Percentiles rank a stretch among this genome's conserved stretches.
Conservation (phyloP, 2,888 invertebrate species). For the Pantelozetes paolii region DNA sequence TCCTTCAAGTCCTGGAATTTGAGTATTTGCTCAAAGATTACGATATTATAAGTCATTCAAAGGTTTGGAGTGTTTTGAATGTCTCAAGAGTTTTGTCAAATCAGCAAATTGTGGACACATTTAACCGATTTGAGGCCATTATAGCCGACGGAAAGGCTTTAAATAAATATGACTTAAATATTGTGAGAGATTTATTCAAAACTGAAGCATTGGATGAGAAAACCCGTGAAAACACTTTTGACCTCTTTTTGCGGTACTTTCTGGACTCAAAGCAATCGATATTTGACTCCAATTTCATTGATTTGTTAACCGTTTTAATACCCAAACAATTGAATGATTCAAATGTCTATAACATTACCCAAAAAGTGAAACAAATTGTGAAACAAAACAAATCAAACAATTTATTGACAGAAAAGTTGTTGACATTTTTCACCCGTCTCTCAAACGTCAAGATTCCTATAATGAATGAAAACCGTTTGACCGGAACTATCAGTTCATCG, state of each 20-base stretch:
- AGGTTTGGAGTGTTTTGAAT: background rate
- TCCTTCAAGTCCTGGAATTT: background rate
- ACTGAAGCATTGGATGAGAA: background rate
- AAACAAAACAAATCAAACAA: background rate
- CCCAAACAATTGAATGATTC: background rate
- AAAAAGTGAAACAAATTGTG: background rate
- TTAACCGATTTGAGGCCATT: background rate
- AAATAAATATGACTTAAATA: background rate
- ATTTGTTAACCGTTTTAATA: constrained; percentile 7
- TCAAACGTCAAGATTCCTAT: background rate
- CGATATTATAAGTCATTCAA: background rate
- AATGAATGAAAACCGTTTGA: background rate
- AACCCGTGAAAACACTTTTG: background rate
- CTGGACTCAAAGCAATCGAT: background rate
- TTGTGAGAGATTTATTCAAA: background rate
- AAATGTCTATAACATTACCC: background rate
- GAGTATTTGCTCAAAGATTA: constrained; percentile 17
- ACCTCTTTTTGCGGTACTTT: background rate
- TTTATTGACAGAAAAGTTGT: background rate
- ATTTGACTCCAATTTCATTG: constrained; percentile 13
- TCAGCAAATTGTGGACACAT: background rate
- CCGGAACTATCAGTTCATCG: background rate
- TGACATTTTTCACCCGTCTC: background rate
- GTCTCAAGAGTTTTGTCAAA: background rate
- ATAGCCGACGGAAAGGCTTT: background rate